Evolutionary conservation across 2,113 vertebrate species (phyloP).

Genomic region (Turdus rufiventris): DNA sequence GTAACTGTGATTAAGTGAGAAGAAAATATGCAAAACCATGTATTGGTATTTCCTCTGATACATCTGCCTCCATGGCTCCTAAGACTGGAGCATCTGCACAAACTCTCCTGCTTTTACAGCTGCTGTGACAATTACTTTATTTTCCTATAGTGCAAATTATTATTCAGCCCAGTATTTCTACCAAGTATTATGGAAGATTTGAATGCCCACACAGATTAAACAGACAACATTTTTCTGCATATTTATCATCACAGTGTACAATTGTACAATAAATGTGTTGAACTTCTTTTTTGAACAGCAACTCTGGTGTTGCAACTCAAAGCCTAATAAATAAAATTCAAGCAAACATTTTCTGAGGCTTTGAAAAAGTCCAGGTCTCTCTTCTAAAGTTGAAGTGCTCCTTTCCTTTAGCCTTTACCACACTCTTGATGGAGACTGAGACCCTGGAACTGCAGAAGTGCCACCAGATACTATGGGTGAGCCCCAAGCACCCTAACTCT

Average conservation of each 20-base stretch:
- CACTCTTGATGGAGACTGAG: neutral
- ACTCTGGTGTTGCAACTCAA: neutral
- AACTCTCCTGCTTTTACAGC: slow-evolving; percentile 13
- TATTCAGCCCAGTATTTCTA: slow-evolving; percentile 11
- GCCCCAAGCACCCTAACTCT: neutral
- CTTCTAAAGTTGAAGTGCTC: neutral
- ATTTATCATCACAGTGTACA: neutral
- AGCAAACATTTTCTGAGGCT: neutral
- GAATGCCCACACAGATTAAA: slow-evolving; percentile 20
- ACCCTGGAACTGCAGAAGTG: neutral
- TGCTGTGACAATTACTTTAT: slow-evolving; percentile 34
- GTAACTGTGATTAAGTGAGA: neutral
- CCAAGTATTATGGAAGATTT: neutral
- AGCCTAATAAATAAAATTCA: neutral
- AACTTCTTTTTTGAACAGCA: neutral
- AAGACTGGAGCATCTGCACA: neutral
- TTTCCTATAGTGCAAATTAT: slow-evolving; percentile 2
- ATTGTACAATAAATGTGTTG: neutral
- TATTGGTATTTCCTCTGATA: neutral
- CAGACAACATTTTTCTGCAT: neutral
- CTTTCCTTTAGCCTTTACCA: neutral
- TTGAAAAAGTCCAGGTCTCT: neutral
- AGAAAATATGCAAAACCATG: neutral
- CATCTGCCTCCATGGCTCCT: neutral
- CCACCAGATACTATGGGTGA: neutral